These are phyloP conservation scores for Xylocopa sonorina DNA, from an alignment of 1,140 invertebrate genomes.

Conservation along the genomic window DNA sequence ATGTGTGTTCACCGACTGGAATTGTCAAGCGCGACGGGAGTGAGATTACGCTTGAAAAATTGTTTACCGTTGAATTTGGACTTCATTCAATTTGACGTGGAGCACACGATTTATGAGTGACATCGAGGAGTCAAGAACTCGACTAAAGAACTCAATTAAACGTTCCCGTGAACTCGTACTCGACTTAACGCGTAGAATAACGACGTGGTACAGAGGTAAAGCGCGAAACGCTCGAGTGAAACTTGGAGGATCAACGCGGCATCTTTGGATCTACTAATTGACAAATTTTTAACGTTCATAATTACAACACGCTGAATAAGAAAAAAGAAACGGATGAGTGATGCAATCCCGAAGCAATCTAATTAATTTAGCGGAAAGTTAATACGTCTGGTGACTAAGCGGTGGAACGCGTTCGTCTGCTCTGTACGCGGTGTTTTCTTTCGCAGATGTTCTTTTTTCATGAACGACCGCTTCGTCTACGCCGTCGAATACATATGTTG, in stretches of 20 bases:
- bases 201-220: too few species aligned
- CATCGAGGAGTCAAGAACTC: too few species aligned
- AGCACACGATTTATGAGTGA: too few species aligned
- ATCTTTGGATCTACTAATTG: too few species aligned
- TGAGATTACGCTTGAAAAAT: not conserved
- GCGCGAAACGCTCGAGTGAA: too few species aligned
- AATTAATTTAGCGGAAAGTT: constrained; percentile 34
- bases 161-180: too few species aligned
- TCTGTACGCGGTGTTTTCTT: constrained; percentile 21
- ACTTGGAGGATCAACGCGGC: too few species aligned
- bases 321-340: not conserved
- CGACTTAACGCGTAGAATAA: too few species aligned
- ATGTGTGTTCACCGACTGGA: not conserved
- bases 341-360: not conserved
- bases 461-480: not conserved
- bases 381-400: not conserved
- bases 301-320: not conserved
- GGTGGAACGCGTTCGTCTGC: constrained; percentile 9
- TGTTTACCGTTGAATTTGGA: not conserved
- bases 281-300: too few species aligned
- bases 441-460: constrained; percentile 38
- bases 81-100: not conserved
- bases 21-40: not conserved
- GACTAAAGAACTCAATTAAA: too few species aligned
- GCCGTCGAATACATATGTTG: constrained; percentile 11